A percentile compares a stretch with the other conserved stretches of the same genome.
These are phyloP conservation scores for Babyrousa celebensis DNA, from an alignment of 2,797 vertebrate species.

Conservation along the genomic window DNA sequence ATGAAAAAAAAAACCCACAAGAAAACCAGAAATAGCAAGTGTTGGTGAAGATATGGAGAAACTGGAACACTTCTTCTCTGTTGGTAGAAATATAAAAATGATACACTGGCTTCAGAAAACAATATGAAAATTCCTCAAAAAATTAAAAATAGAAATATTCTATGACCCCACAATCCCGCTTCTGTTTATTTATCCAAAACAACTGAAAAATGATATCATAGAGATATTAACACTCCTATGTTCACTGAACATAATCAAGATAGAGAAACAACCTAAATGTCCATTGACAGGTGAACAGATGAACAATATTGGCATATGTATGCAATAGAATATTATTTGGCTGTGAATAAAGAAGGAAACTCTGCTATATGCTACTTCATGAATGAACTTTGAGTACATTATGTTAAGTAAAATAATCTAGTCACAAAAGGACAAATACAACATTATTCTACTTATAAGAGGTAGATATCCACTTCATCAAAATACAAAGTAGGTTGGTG, in stretches of 20 bases:
- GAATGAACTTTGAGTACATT: not conserved
- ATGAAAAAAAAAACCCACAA: too few relatives aligned
- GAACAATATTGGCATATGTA: not conserved
- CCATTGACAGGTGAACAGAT: not conserved
- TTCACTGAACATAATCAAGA: not conserved
- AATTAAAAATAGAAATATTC: not conserved
- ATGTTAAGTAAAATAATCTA: conserved; percentile 15
- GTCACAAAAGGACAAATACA: conserved; percentile 1
- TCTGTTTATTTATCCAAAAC: not conserved
- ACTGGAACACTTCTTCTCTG: not conserved
- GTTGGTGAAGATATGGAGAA: not conserved
- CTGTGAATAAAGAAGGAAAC: not conserved
- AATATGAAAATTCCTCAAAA: not conserved
- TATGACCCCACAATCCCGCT: not conserved
- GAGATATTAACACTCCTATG: not conserved
- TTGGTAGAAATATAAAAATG: not conserved
- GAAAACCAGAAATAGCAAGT: not conserved
- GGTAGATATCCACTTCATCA: not conserved
- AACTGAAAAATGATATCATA: not conserved
- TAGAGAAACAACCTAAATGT: not conserved
- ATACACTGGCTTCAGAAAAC: not conserved
- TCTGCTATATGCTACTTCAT: not conserved
- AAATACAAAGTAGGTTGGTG: not conserved
- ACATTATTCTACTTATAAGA: not conserved
- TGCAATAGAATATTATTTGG: not conserved